Base-by-base conservation (phyloP, 2,888 invertebrate genomes). In the Pyrochroa serraticornis region DNA sequence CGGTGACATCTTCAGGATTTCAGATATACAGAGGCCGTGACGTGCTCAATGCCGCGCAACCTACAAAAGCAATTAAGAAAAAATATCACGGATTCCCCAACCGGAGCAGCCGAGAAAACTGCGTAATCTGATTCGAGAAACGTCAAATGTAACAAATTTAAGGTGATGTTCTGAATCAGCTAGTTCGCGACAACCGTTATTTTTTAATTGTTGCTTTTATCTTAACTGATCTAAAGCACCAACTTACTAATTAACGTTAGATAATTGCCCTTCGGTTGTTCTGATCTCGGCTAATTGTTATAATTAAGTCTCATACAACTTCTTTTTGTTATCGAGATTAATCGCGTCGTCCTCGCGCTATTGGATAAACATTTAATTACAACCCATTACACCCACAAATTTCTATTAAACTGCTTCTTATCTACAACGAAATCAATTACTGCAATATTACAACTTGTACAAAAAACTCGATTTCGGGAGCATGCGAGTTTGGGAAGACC, bases 81-180 rank as follows among this genome's bases (percentile, higher is more conserved):
- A 65, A 67, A 62, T 65, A 64, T 64, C 59, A 66, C 65, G 60
- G 60, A 67, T 67, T 64, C 64, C 62, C 60, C 54, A 37, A 46
- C 58, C 53, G 56, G 44, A 66, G 60, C 64, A 64, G 60, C 57
- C 63, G 51, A 60, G 63, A 67, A 66, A 66, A 66, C 62, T 60
- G 10, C n/a, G n/a, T 35, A 50, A 66, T 67, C 65, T 65, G 66
- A 67, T 66, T 58, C 62, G 49, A 60, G 56, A 54, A 54, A 57
- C 45, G 62, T 65, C 64, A 62, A 61, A 62, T 55, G 60, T 43
- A 62, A 58, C 62, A 67, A 68, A 67, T 68, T 67, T 66, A 68
- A 22, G 65, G 62, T 63, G 64, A 63, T 58, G 61, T 42, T 36
- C 41, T 14, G 47, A 37, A 35, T 14, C 35, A 37, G 35, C 22